phyloP scores from a whole-genome alignment of 2,113 vertebrate species.

The Atlantisia rogersi region DNA sequence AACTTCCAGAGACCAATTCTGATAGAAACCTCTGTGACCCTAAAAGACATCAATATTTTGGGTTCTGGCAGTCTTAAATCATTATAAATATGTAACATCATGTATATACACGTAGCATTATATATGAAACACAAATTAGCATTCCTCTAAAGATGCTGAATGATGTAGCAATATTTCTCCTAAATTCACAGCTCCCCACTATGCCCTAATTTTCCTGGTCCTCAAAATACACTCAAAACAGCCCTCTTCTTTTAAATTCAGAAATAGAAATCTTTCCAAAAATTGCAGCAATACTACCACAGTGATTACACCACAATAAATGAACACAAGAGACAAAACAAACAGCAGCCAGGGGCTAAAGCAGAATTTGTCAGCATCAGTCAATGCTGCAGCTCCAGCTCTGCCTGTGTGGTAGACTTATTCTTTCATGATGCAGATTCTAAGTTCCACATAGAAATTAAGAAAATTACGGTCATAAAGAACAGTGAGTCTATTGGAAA shows the following conservation, averaged over 20 bases:
- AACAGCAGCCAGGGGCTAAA: not conserved
- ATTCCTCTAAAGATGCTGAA: not conserved
- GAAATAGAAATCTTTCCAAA: not conserved
- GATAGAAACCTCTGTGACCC: not conserved
- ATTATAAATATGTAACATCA: not conserved
- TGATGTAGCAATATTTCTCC: accelerated
- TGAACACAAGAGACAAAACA: not conserved
- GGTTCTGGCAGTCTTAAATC: not conserved
- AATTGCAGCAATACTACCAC: not conserved
- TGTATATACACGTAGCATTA: too few species aligned
- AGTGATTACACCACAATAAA: not conserved
- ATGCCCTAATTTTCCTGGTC: not conserved
- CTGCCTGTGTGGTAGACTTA: not conserved
- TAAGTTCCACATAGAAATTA: not conserved
- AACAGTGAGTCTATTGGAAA: not conserved
- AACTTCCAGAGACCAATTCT: not conserved
- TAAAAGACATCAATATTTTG: not conserved
- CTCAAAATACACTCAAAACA: not conserved
- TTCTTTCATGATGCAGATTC: not conserved
- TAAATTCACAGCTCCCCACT: not conserved
- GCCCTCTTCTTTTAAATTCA: accelerated
- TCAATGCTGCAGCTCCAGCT: not conserved
- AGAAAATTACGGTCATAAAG: not conserved
- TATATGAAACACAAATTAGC: not conserved
- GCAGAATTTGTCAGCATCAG: not conserved